Evolutionary conservation across 1,140 invertebrate species (phyloP).

Genomic region (Diachasma alloeum): DNA sequence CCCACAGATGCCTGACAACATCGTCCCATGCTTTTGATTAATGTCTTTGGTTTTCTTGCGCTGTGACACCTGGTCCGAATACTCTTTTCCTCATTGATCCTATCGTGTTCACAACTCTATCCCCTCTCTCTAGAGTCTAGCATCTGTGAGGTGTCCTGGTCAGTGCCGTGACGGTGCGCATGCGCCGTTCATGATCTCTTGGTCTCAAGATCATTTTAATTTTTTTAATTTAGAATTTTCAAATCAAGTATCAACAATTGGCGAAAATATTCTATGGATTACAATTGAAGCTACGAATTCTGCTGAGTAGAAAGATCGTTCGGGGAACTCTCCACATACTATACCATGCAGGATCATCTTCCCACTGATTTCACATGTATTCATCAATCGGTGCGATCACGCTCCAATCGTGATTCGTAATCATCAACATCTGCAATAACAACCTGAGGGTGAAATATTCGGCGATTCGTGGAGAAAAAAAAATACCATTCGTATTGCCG

Average conservation of each 20-base stretch:
- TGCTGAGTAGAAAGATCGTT: too few species aligned
- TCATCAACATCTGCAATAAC: background rate
- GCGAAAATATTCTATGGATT: too few species aligned
- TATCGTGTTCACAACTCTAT: background rate
- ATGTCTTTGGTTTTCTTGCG: constrained; percentile 91
- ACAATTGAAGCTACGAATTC: too few species aligned
- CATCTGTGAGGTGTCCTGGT: background rate
- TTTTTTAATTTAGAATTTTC: too few species aligned
- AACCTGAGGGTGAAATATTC: background rate
- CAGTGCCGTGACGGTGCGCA: background rate
- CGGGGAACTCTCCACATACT: too few species aligned
- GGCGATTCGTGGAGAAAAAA: background rate
- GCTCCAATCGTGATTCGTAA: too few species aligned
- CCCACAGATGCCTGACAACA: constrained; percentile 86
- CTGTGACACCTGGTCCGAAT: constrained; percentile 76
- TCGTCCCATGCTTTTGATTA: constrained; percentile 86
- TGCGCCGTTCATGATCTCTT: background rate
- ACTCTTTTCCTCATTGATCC: background rate
- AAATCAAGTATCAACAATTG: too few species aligned
- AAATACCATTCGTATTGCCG: constrained; percentile 1
- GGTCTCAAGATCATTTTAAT: too few species aligned
- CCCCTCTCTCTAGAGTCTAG: background rate
- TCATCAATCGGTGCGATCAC: too few species aligned
- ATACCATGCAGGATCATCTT: too few species aligned
- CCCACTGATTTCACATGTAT: too few species aligned